Percentiles rank a stretch among this genome's conserved stretches.
phyloP scores from a whole-genome alignment of 2,113 vertebrate genomes.

The Pithys albifrons region DNA sequence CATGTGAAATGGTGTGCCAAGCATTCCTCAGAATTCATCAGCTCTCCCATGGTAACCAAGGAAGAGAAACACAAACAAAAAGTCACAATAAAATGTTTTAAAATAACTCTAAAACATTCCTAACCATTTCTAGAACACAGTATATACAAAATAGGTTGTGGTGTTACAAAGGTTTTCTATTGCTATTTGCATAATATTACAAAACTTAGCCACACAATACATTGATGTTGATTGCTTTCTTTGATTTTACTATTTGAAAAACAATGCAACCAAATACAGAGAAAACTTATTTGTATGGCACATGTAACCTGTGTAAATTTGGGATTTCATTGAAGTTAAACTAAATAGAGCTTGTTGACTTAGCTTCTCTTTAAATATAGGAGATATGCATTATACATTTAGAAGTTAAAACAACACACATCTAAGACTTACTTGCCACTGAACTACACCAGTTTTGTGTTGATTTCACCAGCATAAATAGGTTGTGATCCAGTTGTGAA shows the following conservation, averaged over 20 bases:
- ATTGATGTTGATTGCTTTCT: neutral
- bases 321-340: neutral
- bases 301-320: neutral
- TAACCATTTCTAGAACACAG: constrained; percentile 36
- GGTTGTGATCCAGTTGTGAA: neutral
- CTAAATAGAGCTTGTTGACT: neutral
- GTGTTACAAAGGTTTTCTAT: neutral
- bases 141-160: neutral
- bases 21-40: neutral
- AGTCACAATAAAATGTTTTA: constrained; percentile 52
- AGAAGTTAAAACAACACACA: neutral
- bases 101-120: constrained; percentile 53
- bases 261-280: neutral
- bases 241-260: neutral
- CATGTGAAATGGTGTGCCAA: neutral
- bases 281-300: neutral
- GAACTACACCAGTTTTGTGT: neutral
- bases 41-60: neutral
- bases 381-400: neutral
- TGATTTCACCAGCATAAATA: neutral
- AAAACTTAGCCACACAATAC: neutral
- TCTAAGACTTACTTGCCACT: neutral
- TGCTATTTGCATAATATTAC: neutral
- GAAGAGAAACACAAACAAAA: constrained; percentile 35
- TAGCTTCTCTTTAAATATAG: neutral